Conservation (phyloP, 2,113 vertebrate genomes). For the Nycticebus coucang region DNA sequence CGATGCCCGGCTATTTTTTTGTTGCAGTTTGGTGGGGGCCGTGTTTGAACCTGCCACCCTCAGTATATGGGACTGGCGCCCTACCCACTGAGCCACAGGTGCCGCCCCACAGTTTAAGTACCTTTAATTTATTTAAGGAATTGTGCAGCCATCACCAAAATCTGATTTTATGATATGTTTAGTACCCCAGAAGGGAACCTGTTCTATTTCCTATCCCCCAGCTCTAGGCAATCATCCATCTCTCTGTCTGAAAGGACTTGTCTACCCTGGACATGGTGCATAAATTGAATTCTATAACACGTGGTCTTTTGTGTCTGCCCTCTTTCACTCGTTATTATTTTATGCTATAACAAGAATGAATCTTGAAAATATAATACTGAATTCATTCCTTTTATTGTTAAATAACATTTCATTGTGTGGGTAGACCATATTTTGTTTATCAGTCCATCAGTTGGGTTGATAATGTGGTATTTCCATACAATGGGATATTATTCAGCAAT, state of each 20-base stretch:
- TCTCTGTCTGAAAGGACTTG: neutral
- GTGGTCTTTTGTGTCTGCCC: neutral
- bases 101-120: neutral
- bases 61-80: no score
- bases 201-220: neutral
- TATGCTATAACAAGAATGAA: no score
- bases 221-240: neutral
- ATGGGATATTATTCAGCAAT: neutral
- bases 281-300: neutral
- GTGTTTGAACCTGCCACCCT: no score
- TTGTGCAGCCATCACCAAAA: neutral
- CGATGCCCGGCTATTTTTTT: no score
- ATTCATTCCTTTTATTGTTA: neutral
- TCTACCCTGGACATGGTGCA: neutral
- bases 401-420: neutral
- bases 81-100: no score
- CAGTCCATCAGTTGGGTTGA: neutral
- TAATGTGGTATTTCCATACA: neutral
- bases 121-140: neutral
- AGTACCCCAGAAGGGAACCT: neutral
- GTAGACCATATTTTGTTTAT: neutral
- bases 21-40: no score
- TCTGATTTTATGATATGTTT: conserved; percentile 27
- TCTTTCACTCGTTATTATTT: neutral
- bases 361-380: no score